These are phyloP conservation scores for Thamnophis sirtalis DNA, from an alignment of 2,113 vertebrate species.

Conservation along the genomic window DNA sequence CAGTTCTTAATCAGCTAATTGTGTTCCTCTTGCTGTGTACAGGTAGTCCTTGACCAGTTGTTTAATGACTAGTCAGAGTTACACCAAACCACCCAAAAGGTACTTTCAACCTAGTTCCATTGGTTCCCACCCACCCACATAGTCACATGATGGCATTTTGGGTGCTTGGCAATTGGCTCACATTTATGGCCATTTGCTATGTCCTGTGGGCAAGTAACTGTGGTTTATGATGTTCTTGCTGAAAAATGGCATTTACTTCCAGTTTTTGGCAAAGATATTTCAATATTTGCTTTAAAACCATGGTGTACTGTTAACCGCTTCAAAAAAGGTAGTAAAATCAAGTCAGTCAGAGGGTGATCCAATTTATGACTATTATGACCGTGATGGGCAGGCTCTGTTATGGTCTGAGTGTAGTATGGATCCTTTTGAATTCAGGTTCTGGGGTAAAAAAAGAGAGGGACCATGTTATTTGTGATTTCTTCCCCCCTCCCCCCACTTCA, in stretches of 20 bases:
- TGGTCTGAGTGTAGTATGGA: not conserved
- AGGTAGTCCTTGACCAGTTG: not conserved
- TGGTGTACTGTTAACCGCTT: no score
- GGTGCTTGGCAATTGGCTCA: not conserved
- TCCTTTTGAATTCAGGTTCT: not conserved
- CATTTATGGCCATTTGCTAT: not conserved
- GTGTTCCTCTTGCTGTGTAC: not conserved
- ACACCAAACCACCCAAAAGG: not conserved
- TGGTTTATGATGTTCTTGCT: not conserved
- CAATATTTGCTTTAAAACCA: no score
- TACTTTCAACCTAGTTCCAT: not conserved
- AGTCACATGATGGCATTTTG: not conserved
- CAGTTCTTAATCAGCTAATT: not conserved
- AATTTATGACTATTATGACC: not conserved
- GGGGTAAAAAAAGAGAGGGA: not conserved
- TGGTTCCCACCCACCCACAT: not conserved
- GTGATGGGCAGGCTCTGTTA: not conserved
- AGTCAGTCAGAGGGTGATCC: not conserved
- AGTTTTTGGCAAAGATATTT: no score
- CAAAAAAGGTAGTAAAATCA: not conserved
- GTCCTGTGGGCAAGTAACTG: not conserved
- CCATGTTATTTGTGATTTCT: not conserved
- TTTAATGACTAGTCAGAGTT: not conserved
- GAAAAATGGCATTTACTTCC: not conserved
- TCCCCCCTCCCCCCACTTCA: fast-evolving